These are phyloP conservation scores for Abscondita cerata DNA, from an alignment of 2,888 invertebrate genomes.

Conservation along the genomic window DNA sequence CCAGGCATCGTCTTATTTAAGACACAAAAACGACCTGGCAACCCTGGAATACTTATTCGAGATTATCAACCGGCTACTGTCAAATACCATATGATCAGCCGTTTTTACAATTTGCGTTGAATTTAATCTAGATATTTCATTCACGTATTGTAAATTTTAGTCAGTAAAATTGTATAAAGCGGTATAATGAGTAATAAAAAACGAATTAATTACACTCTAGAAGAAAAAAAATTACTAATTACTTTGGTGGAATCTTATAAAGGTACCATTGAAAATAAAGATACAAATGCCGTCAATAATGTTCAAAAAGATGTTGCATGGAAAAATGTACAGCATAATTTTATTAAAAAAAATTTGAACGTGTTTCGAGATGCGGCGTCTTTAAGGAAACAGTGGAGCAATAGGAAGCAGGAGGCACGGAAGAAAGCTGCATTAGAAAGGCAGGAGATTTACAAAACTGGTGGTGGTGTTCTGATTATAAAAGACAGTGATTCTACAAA, in stretches of 20 bases:
- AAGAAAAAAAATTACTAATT: neutral
- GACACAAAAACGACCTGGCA: no score
- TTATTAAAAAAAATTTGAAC: neutral
- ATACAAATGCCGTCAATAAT: neutral
- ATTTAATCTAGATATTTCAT: no score
- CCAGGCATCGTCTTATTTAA: no score
- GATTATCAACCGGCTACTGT: no score
- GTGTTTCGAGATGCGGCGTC: neutral
- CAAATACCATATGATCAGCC: no score
- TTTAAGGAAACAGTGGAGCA: neutral
- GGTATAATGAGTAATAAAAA: no score
- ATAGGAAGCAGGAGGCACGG: neutral
- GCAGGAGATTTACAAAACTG: neutral
- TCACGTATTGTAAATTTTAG: no score
- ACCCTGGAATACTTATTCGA: no score
- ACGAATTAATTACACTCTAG: neutral
- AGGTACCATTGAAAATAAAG: neutral
- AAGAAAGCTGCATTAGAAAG: neutral
- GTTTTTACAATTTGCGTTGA: no score
- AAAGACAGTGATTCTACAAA: neutral
- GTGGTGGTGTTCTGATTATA: neutral
- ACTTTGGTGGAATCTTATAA: neutral
- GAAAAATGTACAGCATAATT: neutral
- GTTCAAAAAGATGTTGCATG: neutral
- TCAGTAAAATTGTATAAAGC: no score